A percentile compares a stretch with the other conserved stretches of the same genome.
Conservation (phyloP, 2,797 vertebrate species). For the Malacoraja senta region DNA sequence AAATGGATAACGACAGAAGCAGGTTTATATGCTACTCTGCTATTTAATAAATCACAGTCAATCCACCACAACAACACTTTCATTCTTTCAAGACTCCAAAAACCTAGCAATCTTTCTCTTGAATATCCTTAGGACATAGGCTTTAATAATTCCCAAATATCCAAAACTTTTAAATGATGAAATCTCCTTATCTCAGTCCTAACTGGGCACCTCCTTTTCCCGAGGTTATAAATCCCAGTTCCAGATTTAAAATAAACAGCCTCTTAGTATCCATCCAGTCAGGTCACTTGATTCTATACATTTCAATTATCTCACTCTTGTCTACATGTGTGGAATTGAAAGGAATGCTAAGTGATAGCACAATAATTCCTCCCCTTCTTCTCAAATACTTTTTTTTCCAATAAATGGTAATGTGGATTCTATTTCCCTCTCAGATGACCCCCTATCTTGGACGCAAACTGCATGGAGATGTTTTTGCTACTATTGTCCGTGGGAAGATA, state of each 20-base stretch:
- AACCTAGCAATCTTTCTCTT: neutral
- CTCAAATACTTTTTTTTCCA: too few relatives aligned
- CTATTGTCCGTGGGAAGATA: constrained; percentile 62
- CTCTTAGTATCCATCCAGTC: neutral
- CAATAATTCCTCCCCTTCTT: neutral
- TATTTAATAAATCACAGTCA: too few relatives aligned
- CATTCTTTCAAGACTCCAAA: neutral
- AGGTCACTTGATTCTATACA: neutral
- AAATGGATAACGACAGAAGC: too few relatives aligned
- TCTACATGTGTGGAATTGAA: neutral
- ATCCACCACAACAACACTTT: neutral
- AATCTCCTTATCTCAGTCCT: too few relatives aligned
- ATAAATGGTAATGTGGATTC: neutral
- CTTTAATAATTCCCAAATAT: neutral
- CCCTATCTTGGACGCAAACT: constrained; percentile 66
- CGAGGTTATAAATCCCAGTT: neutral
- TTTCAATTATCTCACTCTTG: neutral
- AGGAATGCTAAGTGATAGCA: neutral
- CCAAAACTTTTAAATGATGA: neutral
- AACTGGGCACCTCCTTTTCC: neutral
- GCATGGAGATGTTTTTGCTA: constrained; percentile 58
- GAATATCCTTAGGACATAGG: neutral
- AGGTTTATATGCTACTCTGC: neutral
- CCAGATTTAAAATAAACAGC: neutral
- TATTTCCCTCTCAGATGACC: constrained; percentile 56